Base-by-base conservation (phyloP, 2,797 vertebrate genomes). In the Onychomys arenicola region DNA sequence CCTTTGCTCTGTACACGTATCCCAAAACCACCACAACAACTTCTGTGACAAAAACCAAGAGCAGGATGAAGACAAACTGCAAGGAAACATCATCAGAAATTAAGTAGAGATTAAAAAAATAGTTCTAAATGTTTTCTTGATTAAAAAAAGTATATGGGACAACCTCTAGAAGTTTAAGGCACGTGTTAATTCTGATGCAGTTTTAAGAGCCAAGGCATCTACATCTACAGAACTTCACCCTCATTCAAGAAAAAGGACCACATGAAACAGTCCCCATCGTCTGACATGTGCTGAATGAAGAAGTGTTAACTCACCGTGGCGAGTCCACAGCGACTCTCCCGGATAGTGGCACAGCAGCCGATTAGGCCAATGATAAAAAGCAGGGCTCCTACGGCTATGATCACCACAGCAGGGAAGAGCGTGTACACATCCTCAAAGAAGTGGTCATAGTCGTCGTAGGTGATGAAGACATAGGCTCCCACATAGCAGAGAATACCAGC, bases 381-480 rank as follows among this genome's bases (percentile, higher is more conserved):
- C 27, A 99, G 99, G 0, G 99, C 99, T 21, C 99, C 99, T 0
- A 99, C 99, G 1, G 99, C 99, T 84, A 99, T 99, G 98, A 99
- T 99, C 73, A 99, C 98, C 25, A 99, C 98, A 1, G 99, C 99
- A 34, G 99, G 99, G 96, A 99, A 99, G 76, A 99, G 98, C 0
- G 99, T 99, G 97, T 99, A 99, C 90, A 99, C 99, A 0, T 99
- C 99, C 97, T 99, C 99, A 89, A 99, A 99, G 99, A 99, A 99
- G 97, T 99, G 99, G 94, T 99, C 99, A 0, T 99, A 99, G 98
- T 99, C 99, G 3, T 99, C 99, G 0, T 99, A 99, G 0, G 99
- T 99, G 98, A 99, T 99, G 94, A 99, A 99, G 97, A 99, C 99
- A n/a, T 99, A 99, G 93, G 99, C 99, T 87, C 99, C 99, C 43